Base-by-base conservation (phyloP, 2,888 invertebrate species). In the Esperia sulphurella region DNA sequence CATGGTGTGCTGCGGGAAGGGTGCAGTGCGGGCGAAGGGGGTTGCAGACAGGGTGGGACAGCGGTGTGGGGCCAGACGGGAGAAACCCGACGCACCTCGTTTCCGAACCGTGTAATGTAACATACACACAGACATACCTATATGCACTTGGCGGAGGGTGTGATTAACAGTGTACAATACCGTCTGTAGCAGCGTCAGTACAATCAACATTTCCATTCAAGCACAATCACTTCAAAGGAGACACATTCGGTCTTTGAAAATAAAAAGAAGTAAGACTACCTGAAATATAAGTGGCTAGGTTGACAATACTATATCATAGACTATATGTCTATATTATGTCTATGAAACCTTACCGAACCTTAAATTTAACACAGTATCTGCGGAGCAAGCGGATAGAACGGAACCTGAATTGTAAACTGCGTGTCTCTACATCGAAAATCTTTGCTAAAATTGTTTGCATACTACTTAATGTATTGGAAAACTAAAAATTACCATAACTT, bases 61-160 rank as follows among this genome's bases (percentile, higher is more conserved):
- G 28, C 72, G 78, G 88, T 73, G 68, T 87, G 88, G 66, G 88
- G 80, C 84, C 80, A 89, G 88, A 88, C 88, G 83, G 88, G 88
- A 87, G 88, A 76, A 71, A 63, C 68, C 65, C 71, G 70, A 83
- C 83, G 85, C 83, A 85, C 79, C 83, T 81, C 84, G 71, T 71
- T 83, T 83, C 84, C 83, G 83, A 81, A 79, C 68, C 72, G 71
- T 78, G 72, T 69, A 74, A 61, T 58, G 63, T 59, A 59, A 68
- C 71, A 65, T 71, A 75, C 60, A 65, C 48, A 63, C 56, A 68
- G 51, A 61, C 65, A 72, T 71, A 75, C 67, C 64, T 62, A 63
- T 68, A 69, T 69, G 66, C 71, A 75, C 65, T 61, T 59, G 55
- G 57, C 56, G 54, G 58, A 61, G 67, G 65, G 71, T 73, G 57